Evolutionary conservation across 2,113 vertebrate genomes (phyloP).

Genomic region (Chionodraco myersi): DNA sequence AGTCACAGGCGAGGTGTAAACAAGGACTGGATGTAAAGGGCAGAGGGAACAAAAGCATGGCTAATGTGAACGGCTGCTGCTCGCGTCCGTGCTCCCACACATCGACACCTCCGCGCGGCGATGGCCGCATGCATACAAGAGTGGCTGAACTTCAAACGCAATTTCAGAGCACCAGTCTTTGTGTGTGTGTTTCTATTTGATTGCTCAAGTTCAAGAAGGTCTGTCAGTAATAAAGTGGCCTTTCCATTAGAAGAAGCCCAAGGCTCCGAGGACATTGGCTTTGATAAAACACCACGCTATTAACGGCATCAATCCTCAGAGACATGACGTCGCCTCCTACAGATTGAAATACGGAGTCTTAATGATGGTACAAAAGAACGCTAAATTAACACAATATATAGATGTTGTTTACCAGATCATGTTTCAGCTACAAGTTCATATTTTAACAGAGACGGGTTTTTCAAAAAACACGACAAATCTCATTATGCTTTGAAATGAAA

Average conservation of each 20-base stretch:
- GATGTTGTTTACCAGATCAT: no score
- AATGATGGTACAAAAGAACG: not conserved
- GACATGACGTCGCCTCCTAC: conserved; percentile 8
- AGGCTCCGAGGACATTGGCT: conserved; percentile 36
- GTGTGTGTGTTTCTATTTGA: conserved; percentile 27
- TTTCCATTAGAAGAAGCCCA: conserved; percentile 46
- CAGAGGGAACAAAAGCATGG: conserved; percentile 16
- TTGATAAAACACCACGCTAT: conserved; percentile 2
- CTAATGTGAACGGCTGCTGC: not conserved
- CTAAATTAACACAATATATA: no score
- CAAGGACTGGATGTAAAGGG: not conserved
- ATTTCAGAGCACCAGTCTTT: conserved; percentile 11
- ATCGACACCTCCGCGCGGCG: not conserved
- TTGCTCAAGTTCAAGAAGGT: conserved; percentile 45
- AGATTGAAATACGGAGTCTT: not conserved
- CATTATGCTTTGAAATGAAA: no score
- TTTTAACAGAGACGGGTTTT: no score
- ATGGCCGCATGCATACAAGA: not conserved
- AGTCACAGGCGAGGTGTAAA: conserved; percentile 17
- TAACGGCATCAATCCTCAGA: conserved; percentile 43
- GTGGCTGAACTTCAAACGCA: conserved; percentile 18
- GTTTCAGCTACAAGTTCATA: no score
- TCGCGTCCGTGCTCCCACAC: not conserved
- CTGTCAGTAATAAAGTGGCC: conserved; percentile 60
- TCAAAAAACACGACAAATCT: no score